These are phyloP conservation scores for Macaca mulatta DNA, from an alignment of 2,113 vertebrate genomes.

Conservation along the genomic window DNA sequence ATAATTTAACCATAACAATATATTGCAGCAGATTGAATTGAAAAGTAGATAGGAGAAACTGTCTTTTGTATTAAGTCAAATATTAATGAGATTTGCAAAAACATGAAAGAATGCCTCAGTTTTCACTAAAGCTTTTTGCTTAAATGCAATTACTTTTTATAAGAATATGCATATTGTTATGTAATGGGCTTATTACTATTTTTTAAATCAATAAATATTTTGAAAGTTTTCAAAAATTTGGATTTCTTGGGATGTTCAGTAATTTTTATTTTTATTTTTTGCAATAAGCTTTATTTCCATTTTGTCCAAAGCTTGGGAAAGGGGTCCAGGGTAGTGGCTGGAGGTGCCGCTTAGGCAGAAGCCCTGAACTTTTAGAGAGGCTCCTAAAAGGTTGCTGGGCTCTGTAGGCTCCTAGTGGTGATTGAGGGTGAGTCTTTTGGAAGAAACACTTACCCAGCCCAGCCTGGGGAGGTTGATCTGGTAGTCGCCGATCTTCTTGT, in stretches of 20 bases:
- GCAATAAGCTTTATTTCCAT: background rate
- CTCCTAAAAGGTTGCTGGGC: background rate
- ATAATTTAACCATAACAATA: background rate
- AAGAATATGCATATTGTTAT: background rate
- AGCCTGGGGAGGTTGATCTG: background rate
- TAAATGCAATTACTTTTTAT: background rate
- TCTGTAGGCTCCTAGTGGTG: background rate
- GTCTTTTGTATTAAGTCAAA: background rate
- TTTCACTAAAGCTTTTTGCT: background rate
- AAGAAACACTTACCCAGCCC: background rate
- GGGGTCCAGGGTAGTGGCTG: background rate
- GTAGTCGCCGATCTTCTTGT: background rate
- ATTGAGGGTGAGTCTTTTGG: background rate
- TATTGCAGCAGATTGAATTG: background rate
- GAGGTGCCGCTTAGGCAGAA: background rate
- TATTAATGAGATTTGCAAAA: background rate
- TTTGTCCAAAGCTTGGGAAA: background rate
- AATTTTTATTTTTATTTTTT: background rate
- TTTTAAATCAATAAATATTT: slow-evolving; percentile 4
- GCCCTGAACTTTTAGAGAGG: background rate
- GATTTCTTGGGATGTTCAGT: background rate
- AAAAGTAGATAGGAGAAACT: background rate
- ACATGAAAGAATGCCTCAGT: background rate
- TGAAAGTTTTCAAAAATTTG: background rate
- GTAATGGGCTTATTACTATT: background rate